A percentile compares a stretch with the other conserved stretches of the same genome.
phyloP scores from a whole-genome alignment of 2,113 vertebrate genomes.

The Erinaceus europaeus region DNA sequence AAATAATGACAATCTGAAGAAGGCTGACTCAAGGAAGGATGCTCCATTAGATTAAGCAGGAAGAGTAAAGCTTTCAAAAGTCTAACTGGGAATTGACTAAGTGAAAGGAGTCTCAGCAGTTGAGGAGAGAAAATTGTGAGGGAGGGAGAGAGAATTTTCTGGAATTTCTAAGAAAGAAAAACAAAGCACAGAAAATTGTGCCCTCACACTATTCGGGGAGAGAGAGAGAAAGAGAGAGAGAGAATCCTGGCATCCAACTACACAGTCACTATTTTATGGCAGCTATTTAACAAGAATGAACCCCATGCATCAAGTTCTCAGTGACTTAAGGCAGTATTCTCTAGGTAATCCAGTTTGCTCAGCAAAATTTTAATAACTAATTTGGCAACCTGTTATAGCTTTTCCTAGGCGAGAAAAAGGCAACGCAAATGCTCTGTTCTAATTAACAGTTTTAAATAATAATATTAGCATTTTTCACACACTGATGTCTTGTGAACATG shows the following conservation, averaged over 20 bases:
- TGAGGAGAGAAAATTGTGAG: neutral
- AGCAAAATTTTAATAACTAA: neutral
- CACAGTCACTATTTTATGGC: neutral
- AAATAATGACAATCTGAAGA: neutral
- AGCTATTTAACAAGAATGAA: neutral
- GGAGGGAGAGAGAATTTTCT: no score
- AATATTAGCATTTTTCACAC: neutral
- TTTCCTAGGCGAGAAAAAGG: neutral
- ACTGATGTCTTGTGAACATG: neutral
- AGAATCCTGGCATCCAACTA: neutral
- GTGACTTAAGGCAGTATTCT: neutral
- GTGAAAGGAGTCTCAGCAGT: neutral
- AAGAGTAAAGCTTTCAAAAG: neutral
- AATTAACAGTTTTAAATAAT: slow-evolving; percentile 3
- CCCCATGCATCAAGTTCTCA: neutral
- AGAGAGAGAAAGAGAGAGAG: neutral
- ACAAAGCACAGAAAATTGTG: neutral
- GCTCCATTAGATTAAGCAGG: neutral
- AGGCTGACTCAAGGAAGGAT: neutral
- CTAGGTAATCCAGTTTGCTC: neutral
- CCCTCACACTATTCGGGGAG: neutral
- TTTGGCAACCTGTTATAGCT: neutral
- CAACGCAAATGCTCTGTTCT: neutral
- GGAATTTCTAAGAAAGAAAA: neutral
- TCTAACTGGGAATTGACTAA: neutral